Base-by-base conservation (phyloP, 2,888 invertebrate genomes). In the Brachyopa scutellaris region DNA sequence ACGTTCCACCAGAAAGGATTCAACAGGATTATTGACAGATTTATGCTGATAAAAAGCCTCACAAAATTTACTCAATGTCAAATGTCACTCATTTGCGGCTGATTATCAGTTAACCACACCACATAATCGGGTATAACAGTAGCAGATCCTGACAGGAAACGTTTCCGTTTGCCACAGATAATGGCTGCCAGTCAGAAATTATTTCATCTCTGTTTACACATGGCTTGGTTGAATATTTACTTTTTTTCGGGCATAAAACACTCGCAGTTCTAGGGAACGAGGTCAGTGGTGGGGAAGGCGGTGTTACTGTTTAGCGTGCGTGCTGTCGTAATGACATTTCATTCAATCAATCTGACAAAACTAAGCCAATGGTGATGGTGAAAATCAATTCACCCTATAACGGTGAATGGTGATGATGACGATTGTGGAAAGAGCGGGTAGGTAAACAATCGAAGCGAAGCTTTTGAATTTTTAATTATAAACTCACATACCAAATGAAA, bases 381-480 rank as follows among this genome's bases (percentile, higher is more conserved):
- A 80, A 80, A 80, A 80, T 76, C 64, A 76, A 53, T 76, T 45
- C 76, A 76, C 74, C 67, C 74, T 49, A 8, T 31, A 57, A 13
- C 19, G 33, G n/a, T 26, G 33, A 38, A 9, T 26, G 64, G 38
- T 31, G n/a, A n/a, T n/a, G n/a, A n/a, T n/a, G n/a, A n/a, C n/a
- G n/a, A n/a, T n/a, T n/a, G n/a, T 8, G 36, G 21, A 15, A 49
- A 11, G 11, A 38, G 33, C 33, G 45, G 17, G 70, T 61, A 83
- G 17, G 70, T 61, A 83, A 78, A 83, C 67, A 83, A 26, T 38
- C 31, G 31, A 62, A 26, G 33, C 31, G 31, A 62, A 49, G 78
- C 83, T 83, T 78, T 83, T 83, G 72, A 83, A 83, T 83, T 83
- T 83, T 83, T 83, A 83, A 83, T 83, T 83, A 83, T 78, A 83